phyloP scores from a whole-genome alignment of 2,888 invertebrate species.

The Clitarchus hookeri region DNA sequence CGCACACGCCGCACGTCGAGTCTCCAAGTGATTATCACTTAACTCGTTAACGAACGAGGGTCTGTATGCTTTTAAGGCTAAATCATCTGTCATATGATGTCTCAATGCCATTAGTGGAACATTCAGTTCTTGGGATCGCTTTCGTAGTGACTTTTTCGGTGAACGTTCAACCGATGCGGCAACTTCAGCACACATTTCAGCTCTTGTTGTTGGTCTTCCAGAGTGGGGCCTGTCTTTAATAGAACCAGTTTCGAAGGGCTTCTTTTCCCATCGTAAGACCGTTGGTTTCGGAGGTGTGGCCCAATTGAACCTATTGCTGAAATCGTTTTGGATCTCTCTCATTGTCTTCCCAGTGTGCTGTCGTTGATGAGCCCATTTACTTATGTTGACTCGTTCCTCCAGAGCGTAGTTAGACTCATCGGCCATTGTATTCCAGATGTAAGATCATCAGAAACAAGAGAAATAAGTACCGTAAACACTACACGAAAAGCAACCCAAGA shows the following conservation, averaged over 20 bases:
- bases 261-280: neutral
- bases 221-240: neutral
- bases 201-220: slow-evolving; percentile 22
- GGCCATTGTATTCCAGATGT: too few species aligned
- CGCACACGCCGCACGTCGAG: neutral
- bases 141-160: neutral
- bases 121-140: too few species aligned
- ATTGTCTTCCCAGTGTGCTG: neutral
- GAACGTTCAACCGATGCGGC: neutral
- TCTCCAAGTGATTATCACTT: neutral
- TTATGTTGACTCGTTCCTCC: too few species aligned
- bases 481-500: too few species aligned
- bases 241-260: neutral
- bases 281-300: slow-evolving; percentile 9
- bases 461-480: too few species aligned
- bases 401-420: too few species aligned
- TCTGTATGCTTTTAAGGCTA: neutral
- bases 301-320: slow-evolving; percentile 25
- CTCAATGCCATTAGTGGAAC: neutral
- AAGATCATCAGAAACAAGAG: too few species aligned
- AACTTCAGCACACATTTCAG: too few species aligned
- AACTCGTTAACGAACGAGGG: neutral
- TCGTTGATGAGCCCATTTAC: too few species aligned
- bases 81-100: neutral
- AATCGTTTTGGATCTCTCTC: neutral